Base-by-base conservation (phyloP, 2,888 invertebrate genomes). In the Amphipyra tragopoginis region DNA sequence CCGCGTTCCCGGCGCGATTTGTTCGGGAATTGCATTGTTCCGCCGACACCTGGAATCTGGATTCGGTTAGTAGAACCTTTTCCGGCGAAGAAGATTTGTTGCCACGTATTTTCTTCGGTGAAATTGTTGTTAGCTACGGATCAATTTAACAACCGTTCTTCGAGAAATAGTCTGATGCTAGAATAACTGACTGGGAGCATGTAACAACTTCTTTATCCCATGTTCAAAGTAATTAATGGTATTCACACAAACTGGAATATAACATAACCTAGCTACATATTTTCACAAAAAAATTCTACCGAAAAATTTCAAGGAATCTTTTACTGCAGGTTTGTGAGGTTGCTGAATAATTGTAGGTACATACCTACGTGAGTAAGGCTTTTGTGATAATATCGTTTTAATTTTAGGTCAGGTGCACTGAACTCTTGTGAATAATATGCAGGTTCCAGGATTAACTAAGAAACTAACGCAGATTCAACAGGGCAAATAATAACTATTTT, bases 11-110 rank as follows among this genome's bases (percentile, higher is more conserved):
- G 84, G 84, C 81, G 83, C 91, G 85, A 92, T 93, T 93, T 91
- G 89, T 91, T 89, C 86, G 77, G 77, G 88, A 89, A 93, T 93
- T 93, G 91, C 90, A 91, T 92, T 92, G 90, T 92, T 86, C 86
- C 86, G 84, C 75, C 83, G 87, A 86, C 92, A 93, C 90, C 92
- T 91, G 92, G 88, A 91, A 88, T 91, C 91, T 87, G 89, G 88
- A 92, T 92, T 91, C 83, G 87, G 90, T 89, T 89, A 88, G 88
- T 79, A 80, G 80, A 81, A 83, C 85, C 81, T 82, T 81, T 82
- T 81, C 75, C 79, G 50, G 69, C 47, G 71, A 83, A 84, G 80
- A 80, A 86, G 84, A 88, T 86, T 88, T 87, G 86, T 85, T 81
- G 79, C 74, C 79, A 67, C 67, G 79, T 71, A 73, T 72, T 78